Evolutionary conservation across 1,140 invertebrate genomes (phyloP), one percentile per base, ranked within the genome.

Genomic region (Hestina assimilis): DNA sequence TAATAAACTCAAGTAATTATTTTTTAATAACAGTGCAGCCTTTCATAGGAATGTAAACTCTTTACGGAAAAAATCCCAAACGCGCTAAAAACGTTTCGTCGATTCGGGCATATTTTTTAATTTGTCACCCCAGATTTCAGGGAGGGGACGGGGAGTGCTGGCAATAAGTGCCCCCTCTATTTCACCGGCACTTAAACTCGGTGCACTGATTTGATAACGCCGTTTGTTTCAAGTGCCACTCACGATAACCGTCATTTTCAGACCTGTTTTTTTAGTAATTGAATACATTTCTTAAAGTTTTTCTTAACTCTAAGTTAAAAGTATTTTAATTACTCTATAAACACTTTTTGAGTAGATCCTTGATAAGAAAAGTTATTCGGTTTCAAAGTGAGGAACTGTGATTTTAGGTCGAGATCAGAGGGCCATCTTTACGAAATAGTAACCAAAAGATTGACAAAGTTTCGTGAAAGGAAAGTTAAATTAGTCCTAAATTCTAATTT

Each of bases 191-290:
- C 76, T 83, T 80, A 76, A 79, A 78, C 71, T 79, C 71, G 73
- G 72, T 82, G 83, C 79, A 84, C 72, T 84, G 83, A 84, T 87
- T 87, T 87, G 80, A 83, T 84, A 87, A 84, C 79, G 71, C 72
- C 76, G 76, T 83, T 84, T 84, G 81, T 82, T 79, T 76, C 73
- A 77, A 86, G 79, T 59, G 65, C 68, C 67, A 69, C 67, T 74
- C 68, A 57, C 54, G 48, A 69, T 46, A 69, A 62, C 69, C 72
- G 75, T 77, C 69, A 78, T 72, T 77, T 70, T 50, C 61, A 59
- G 66, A 67, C 48, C 63, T 50, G 47, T 42, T 69, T 70, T 77
- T 74, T 57, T 50, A 53, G 52, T 51, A 59, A 59, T 64, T 56
- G 51, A 64, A 51, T 51, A 41, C 41, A 29, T 57, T 48, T 47